Percentiles rank a stretch among this genome's conserved stretches.
Evolutionary conservation across 1,140 invertebrate genomes (phyloP).

Genomic region (Drosophila truncata): DNA sequence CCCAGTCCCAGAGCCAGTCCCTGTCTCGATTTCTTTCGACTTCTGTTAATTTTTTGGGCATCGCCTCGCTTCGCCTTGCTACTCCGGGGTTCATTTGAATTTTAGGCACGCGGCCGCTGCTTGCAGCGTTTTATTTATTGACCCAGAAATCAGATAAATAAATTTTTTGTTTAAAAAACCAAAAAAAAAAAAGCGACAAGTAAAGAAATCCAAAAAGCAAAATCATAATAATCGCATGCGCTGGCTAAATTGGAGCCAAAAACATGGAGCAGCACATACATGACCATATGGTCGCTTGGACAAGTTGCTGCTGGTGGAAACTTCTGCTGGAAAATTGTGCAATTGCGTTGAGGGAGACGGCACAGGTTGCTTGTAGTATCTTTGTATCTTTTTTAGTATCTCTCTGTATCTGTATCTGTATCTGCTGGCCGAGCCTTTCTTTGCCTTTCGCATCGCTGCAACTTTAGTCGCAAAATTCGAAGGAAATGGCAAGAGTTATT

Average conservation of each 20-base stretch:
- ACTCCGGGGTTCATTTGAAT: slow-evolving; percentile 74
- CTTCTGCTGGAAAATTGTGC: slow-evolving; percentile 37
- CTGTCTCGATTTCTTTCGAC: slow-evolving; percentile 23
- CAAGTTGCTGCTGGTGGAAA: slow-evolving; percentile 21
- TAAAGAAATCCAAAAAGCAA: slow-evolving; percentile 40
- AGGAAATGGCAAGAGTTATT: slow-evolving; percentile 24
- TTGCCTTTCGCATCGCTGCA: slow-evolving; percentile 63
- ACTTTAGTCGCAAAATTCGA: slow-evolving; percentile 51
- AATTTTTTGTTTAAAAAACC: slow-evolving; percentile 56
- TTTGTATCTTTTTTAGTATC: not conserved
- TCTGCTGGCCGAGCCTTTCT: slow-evolving; percentile 62
- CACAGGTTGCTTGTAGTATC: slow-evolving; percentile 13
- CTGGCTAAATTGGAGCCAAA: slow-evolving; percentile 39
- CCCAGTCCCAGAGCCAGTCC: slow-evolving; percentile 6
- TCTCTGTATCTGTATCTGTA: not conserved
- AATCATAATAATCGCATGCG: slow-evolving; percentile 80
- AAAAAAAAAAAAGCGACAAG: slow-evolving; percentile 49
- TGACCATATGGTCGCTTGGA: slow-evolving; percentile 64
- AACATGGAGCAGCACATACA: slow-evolving; percentile 7
- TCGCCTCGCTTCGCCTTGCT: slow-evolving; percentile 1
- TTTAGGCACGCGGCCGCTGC: slow-evolving; percentile 69
- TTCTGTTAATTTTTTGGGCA: slow-evolving; percentile 48
- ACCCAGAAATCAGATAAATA: slow-evolving; percentile 82
- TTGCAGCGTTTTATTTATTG: slow-evolving; percentile 70
- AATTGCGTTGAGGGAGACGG: slow-evolving; percentile 10